Evolutionary conservation across 1,140 invertebrate genomes (phyloP), one percentile per base, ranked within the genome.

Genomic region (Bombus soroeensis): DNA sequence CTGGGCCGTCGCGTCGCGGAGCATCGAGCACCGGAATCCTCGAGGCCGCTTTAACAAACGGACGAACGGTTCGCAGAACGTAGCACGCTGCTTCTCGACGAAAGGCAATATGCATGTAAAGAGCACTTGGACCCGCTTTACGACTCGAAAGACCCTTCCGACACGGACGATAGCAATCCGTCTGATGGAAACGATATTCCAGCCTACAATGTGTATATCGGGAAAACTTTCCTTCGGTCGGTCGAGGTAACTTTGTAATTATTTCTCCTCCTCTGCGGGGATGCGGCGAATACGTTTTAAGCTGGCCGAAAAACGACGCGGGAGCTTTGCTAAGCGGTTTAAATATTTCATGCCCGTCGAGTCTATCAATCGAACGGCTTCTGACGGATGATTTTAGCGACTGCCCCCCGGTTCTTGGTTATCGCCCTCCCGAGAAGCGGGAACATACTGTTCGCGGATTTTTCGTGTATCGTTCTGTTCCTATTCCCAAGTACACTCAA

Each of bases 81-180:
- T 53, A 34, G 32, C 53, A 39, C 59, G 32, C 2, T 5, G 75
- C 34, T 84, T n/a, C 73, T 66, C 75, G 74, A 81, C 82, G 71
- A 88, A 88, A 53, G 47, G 74, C 85, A 88, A 90, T 91, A 89
- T 89, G 84, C 85, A 84, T 82, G 77, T 85, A 88, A 84, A 86
- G 71, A 83, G 87, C 75, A 82, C 76, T 86, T 81, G 84, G 83
- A 85, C 83, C 79, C 71, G 80, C 68, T 86, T 86, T 86, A 82
- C 80, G 79, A 70, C 83, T 85, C 82, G 77, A 80, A 85, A 70
- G 80, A 74, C 80, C 79, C 71, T 73, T 41, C 76, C 70, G 70
- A 85, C 77, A 71, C 80, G 43, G n/a, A 43, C 41, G 62, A 82
- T 82, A 41, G 84, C 80, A 82, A 86, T 86, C 82, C 82, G 64